Base-by-base conservation (phyloP, 2,888 invertebrate species). In the Temnothorax unifasciatus region DNA sequence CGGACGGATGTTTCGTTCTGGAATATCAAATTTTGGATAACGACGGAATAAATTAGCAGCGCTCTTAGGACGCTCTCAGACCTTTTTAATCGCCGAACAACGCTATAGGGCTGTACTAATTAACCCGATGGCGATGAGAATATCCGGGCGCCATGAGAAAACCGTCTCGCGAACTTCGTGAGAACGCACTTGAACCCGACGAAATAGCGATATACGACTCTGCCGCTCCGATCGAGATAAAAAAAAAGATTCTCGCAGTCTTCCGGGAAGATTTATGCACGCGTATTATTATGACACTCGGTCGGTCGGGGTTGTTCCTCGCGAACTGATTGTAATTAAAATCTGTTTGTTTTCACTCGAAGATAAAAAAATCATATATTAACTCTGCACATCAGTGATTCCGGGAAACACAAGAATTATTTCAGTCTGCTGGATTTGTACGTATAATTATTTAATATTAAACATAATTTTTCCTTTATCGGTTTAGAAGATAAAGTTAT, bases 81-180 rank as follows among this genome's bases (percentile, higher is more conserved):
- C 57, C n/a, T 86, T 79, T 83, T 86, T 87, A 89, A 90, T 86
- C 83, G 29, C 29, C 83, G 61, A 75, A 64, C 85, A 81, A 82
- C 84, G 85, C 44, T 82, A 84, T 54, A n/a, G n/a, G 76, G 75
- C 64, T 59, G 83, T 57, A 76, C 75, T 90, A 90, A 90, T 89
- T 90, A 88, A 57, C 73, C 21, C 69, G 74, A 66, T 69, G 75
- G 84, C 87, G 88, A 89, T 90, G 90, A 90, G 90, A 90, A 90
- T 90, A 90, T 90, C 87, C 90, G 87, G 85, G 47, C 77, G 64
- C 47, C 85, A 88, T 88, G 90, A 85, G 90, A 90, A 90, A 84
- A 75, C 82, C 63, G 74, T 81, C 66, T 68, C 73, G 74, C 86
- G 74, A 86, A 87, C 82, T 68, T 77, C 86, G 85, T 90, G 90